phyloP scores from a whole-genome alignment of 2,888 invertebrate genomes.

The Corythucha ciliata region DNA sequence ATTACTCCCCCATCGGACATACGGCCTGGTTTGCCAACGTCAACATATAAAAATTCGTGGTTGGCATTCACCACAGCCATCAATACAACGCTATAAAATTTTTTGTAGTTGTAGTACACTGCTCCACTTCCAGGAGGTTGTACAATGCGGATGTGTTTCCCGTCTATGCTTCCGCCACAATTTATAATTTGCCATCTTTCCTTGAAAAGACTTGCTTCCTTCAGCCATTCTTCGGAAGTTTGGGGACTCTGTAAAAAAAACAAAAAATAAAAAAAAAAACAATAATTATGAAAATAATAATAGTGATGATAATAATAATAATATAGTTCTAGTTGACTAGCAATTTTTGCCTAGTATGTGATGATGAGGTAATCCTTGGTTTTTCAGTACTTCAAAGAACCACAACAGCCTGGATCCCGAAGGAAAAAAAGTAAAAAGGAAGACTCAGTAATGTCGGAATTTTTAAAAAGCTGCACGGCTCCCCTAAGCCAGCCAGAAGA shows the following conservation, averaged over 20 bases:
- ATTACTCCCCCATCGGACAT: slow-evolving; percentile 28
- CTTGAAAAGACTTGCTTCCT: slow-evolving; percentile 28
- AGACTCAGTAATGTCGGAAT: slow-evolving; percentile 4
- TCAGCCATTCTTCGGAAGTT: slow-evolving; percentile 8
- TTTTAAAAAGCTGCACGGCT: slow-evolving; percentile 13
- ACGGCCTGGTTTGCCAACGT: slow-evolving; percentile 30
- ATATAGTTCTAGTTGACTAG: too few relatives aligned
- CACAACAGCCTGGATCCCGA: background rate
- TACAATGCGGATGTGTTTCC: slow-evolving; percentile 34
- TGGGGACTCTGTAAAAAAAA: slow-evolving; percentile 11
- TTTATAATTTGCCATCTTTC: slow-evolving; percentile 33
- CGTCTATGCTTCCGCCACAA: slow-evolving; percentile 34
- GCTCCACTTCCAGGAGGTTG: slow-evolving; percentile 32
- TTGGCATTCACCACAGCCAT: slow-evolving; percentile 29
- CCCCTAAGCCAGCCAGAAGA: slow-evolving; percentile 9
- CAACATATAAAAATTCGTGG: slow-evolving; percentile 30
- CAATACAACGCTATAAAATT: slow-evolving; percentile 30
- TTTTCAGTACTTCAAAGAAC: slow-evolving; percentile 13
- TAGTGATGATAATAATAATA: too few relatives aligned
- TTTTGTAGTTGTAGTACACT: slow-evolving; percentile 33
- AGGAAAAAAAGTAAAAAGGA: slow-evolving; percentile 10
- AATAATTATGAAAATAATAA: too few relatives aligned
- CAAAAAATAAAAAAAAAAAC: too few relatives aligned
- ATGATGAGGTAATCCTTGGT: slow-evolving; percentile 1
- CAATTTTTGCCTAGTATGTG: too few relatives aligned